Evolutionary conservation across 2,888 invertebrate genomes (phyloP), one percentile per base, ranked within the genome.

Genomic region (Ennomos quercinarius): DNA sequence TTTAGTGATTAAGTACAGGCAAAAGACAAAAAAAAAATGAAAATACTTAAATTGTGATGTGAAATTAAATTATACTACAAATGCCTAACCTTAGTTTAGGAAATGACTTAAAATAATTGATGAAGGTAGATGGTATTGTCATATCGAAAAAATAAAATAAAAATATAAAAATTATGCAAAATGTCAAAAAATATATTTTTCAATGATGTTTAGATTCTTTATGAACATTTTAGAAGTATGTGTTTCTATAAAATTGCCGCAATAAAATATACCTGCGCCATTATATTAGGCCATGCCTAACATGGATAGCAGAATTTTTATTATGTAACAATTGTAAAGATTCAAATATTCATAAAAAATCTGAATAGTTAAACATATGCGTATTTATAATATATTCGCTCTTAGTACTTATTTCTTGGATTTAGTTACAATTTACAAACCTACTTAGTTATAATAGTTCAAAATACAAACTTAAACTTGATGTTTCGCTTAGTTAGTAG

Each of bases 81-180:
- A 45, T 58, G 57, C 60, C 56, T 64, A 58, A 54, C 50, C 44
- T 62, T 64, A 58, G 64, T 54, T 50, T 62, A 63, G 73, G 67
- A 67, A 52, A 66, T 71, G 65, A 72, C 69, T 56, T 56, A 47
- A 56, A 52, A 68, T 73, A 72, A 68, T 73, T 73, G 67, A 67
- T 61, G 64, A 74, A 70, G 61, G 77, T 83, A 84, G 78, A n/a
- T 74, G 64, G 64, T 81, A 77, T 75, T 73, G 74, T 80, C 83
- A 81, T 82, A 80, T 80, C 71, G 68, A 78, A 83, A 84, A 88
- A 85, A 80, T 70, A 67, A 72, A 72, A 85, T 80, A 85, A 87
- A 89, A 89, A 88, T 74, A 67, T 78, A 83, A 89, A 89, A 89
- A 84, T 62, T 57, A 79, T 78, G 78, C 73, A 87, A 89, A 88